Evolutionary conservation across 2,888 invertebrate species (phyloP), one percentile per base, ranked within the genome.

Genomic region (Thymelicus acteon): DNA sequence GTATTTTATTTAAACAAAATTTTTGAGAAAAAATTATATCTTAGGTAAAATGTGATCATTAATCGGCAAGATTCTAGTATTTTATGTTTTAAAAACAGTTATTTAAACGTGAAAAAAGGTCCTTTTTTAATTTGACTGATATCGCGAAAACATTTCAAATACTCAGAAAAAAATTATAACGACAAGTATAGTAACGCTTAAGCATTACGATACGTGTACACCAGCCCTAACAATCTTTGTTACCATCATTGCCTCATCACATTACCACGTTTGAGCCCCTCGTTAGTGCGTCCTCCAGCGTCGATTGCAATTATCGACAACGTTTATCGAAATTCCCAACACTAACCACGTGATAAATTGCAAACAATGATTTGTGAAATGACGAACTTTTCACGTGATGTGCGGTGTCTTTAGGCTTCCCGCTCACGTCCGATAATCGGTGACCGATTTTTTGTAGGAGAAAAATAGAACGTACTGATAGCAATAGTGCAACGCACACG

Each of bases 341-440:
- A 78, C 85, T 88, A 87, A 88, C 75, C 72, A 75, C 66, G 72
- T 75, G 85, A 78, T 88, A 87, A 88, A 10, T 81, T 80, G 64
- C 60, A 13, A 0, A 58, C 19, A 58, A 61, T 54, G 44, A 65
- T 65, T 52, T 57, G 58, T 44, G 31, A 47, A 64, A 57, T 64
- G 19, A 69, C 57, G 40, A 64, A 48, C 7, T 39, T 54, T 15
- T 49, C 71, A 70, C 64, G 69, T 63, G 69, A 69, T 39, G n/a
- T 7, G 7, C 8, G 7, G 15, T 48, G 8, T 6, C 19, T 10
- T 6, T 52, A n/a, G n/a, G n/a, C n/a, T n/a, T n/a, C n/a, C n/a
- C n/a, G n/a, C n/a, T n/a, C n/a, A n/a, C n/a, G n/a, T n/a, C n/a
- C n/a, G n/a, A n/a, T n/a, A n/a, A n/a, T n/a, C n/a, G n/a, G n/a